Conservation (phyloP, 2,797 vertebrate species). For the Galago senegalensis region DNA sequence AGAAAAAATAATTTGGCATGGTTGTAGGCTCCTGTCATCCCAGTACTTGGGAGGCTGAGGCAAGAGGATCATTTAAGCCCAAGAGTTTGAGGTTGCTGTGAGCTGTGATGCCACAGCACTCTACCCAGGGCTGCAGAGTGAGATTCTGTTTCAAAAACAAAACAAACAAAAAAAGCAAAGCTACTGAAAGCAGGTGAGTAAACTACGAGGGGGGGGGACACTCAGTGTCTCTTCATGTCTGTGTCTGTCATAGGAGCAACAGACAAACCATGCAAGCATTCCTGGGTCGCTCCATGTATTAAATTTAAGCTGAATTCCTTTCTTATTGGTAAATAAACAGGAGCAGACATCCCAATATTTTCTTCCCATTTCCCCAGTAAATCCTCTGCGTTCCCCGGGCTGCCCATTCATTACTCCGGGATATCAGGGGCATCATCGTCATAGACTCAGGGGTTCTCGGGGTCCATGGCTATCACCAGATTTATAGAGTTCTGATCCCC, state of each 20-base stretch:
- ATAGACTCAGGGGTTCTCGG: background rate
- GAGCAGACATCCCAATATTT: background rate
- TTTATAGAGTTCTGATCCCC: background rate
- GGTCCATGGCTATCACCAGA: rapidly evolving
- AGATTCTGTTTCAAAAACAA: too few relatives aligned
- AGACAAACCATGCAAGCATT: background rate
- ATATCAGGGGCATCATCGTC: background rate
- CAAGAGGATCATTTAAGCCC: too few relatives aligned
- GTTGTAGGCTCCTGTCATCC: too few relatives aligned
- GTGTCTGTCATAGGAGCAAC: background rate
- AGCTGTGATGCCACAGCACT: too few relatives aligned
- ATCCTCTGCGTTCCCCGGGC: too few relatives aligned
- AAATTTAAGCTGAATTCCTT: background rate
- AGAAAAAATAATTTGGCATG: too few relatives aligned
- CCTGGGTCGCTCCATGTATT: background rate
- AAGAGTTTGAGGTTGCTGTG: too few relatives aligned
- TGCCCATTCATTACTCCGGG: background rate
- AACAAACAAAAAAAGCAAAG: too few relatives aligned
- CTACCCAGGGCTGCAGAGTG: too few relatives aligned
- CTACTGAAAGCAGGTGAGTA: background rate
- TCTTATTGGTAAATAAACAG: background rate
- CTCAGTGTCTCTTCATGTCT: background rate
- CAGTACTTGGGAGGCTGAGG: too few relatives aligned
- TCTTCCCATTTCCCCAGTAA: background rate
- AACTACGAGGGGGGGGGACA: background rate